These are phyloP conservation scores for Sphenodon punctatus DNA, from an alignment of 2,797 vertebrate genomes.

Conservation along the genomic window DNA sequence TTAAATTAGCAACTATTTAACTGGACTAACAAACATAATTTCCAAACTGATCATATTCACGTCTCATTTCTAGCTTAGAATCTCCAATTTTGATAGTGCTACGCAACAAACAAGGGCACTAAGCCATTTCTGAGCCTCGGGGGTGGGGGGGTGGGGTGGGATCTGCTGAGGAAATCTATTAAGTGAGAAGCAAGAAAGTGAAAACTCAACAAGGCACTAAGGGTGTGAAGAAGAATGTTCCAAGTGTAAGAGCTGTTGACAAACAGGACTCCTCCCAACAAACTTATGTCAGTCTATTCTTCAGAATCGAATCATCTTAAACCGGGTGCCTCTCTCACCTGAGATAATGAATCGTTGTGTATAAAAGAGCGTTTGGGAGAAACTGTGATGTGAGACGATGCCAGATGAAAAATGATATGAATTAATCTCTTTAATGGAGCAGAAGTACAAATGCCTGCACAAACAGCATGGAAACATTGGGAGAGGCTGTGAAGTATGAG, in stretches of 20 bases:
- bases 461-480: not conserved
- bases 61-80: not conserved
- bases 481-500: not conserved
- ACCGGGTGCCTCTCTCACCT: not conserved
- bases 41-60: rapidly evolving
- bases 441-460: conserved; percentile 9
- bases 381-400: not conserved
- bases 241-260: conserved; percentile 19
- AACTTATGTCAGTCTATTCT: not conserved
- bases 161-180: conserved; percentile 1
- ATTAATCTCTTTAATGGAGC: conserved; percentile 12
- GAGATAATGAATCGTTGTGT: not conserved
- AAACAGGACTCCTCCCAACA: conserved; percentile 11
- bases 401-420: not conserved
- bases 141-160: too few relatives aligned
- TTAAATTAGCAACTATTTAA: not conserved
- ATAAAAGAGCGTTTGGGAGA: not conserved
- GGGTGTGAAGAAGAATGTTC: conserved; percentile 28
- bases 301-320: conserved; percentile 8
- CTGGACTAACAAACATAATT: not conserved
- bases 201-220: conserved; percentile 26
- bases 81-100: not conserved
- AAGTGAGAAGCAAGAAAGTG: conserved; percentile 6
- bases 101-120: rapidly evolving
- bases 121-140: not conserved